Evolutionary conservation across 2,888 invertebrate species (phyloP), one percentile per base, ranked within the genome.

Genomic region (Acronicta leporina): DNA sequence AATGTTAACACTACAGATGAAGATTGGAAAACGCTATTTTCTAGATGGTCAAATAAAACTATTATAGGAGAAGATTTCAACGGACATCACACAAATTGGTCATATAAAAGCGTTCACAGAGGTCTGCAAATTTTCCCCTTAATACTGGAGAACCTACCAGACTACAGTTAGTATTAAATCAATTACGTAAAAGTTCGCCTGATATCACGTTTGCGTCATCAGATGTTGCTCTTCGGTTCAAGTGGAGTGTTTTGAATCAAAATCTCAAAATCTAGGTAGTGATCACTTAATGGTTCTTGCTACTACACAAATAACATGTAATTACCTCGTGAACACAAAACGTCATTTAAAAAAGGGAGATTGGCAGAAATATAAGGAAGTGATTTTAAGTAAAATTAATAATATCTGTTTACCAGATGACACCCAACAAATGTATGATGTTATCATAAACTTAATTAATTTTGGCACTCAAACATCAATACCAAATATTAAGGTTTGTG

Each of bases 1-100:
- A 30, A 30, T 30, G 3, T 30, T 9, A 0, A 30, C 9, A 30
- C 30, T 30, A 10, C 30, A 2, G 1, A 30, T 8, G 30, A 30
- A 10, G 30, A 30, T 30, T 30, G 30, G 30, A 30, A 3, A 30
- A 30, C 10, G 14, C 20, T 55, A 27, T 53, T 53, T 27, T 44
- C 53, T 53, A 45, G 6, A 9, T 53, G 53, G 53, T 15, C 53
- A 10, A 56, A 41, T 35, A 65, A 46, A 48, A 68, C 71, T 13
- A 9, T 64, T 6, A 44, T 50, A 15, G 41, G 41, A 8, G 40
- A 15, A 8, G 41, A 41, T 15, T 41, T 41, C 8, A 41, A 14
- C 3, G 41, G 41, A 9, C 41, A 41, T 41, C 41, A 41, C 14
- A 0, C 3, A 2, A 41, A 41, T 15, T 41, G 27, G 35, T 40